A percentile compares a stretch with the other conserved stretches of the same genome.
Conservation (phyloP, 2,113 vertebrate species). For the Clupea harengus region DNA sequence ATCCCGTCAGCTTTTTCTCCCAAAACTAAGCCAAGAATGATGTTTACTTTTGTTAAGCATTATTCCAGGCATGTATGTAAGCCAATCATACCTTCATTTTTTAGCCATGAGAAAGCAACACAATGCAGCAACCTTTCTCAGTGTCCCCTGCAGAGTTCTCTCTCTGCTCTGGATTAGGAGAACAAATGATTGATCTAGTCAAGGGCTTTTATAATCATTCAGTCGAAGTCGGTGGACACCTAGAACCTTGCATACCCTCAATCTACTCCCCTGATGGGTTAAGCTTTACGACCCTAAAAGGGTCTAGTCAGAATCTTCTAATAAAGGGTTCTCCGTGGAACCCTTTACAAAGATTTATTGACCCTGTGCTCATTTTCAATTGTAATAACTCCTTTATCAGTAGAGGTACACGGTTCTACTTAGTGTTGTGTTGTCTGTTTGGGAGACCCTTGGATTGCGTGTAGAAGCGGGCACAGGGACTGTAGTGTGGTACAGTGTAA, state of each 20-base stretch:
- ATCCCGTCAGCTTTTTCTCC: neutral
- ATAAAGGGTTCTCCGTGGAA: neutral
- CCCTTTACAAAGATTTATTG: neutral
- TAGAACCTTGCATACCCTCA: neutral
- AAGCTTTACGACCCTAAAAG: neutral
- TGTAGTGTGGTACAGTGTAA: neutral
- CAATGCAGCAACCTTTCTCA: neutral
- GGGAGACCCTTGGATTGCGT: no score
- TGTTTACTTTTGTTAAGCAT: neutral
- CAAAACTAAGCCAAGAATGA: neutral
- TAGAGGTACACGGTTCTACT: neutral
- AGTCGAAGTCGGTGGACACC: neutral
- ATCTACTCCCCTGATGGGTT: neutral
- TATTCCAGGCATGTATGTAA: neutral
- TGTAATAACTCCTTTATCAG: neutral
- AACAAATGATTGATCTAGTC: neutral
- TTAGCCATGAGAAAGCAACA: neutral
- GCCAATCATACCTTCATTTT: neutral
- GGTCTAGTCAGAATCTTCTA: neutral
- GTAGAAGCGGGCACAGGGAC: no score
- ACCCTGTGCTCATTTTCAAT: neutral
- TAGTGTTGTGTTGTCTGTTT: neutral
- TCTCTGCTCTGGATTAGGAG: neutral
- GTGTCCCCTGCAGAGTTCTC: neutral
- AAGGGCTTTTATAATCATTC: neutral